Conservation (phyloP, 1,140 invertebrate species). For the Chironomus tepperi region DNA sequence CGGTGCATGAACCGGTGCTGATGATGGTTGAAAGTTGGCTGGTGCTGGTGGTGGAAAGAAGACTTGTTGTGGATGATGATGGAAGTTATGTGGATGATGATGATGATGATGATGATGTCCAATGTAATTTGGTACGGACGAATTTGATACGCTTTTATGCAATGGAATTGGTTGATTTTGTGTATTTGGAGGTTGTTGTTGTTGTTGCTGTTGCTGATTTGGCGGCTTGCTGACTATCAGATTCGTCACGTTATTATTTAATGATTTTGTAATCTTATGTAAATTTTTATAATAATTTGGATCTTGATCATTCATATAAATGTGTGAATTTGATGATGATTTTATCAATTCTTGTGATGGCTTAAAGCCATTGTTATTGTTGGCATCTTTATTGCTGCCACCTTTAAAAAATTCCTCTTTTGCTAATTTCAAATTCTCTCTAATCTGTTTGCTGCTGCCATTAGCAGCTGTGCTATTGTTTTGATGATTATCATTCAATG, state of each 20-base stretch:
- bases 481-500: neutral
- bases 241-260: neutral
- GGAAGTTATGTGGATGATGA: neutral
- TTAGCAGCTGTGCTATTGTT: neutral
- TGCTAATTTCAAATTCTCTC: neutral
- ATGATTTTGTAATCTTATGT: conserved; percentile 5
- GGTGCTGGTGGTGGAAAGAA: neutral
- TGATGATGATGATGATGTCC: conserved; percentile 24
- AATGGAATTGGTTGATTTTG: conserved; percentile 9
- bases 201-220: conserved; percentile 25
- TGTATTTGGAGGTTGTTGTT: conserved; percentile 26
- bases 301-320: conserved; percentile 15
- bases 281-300: conserved; percentile 15
- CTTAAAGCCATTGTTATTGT: conserved; percentile 24
- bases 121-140: conserved; percentile 29
- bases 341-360: neutral
- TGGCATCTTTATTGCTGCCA: conserved; percentile 1
- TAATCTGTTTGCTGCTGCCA: neutral
- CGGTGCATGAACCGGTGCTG: neutral
- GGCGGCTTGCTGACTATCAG: conserved; percentile 11
- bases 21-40: neutral
- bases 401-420: conserved; percentile 20
- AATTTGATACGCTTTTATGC: conserved; percentile 9
- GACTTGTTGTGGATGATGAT: neutral
- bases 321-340: conserved; percentile 11